Evolutionary conservation across 1,140 invertebrate genomes (phyloP), one percentile per base, ranked within the genome.

Genomic region (Palaemon carinicauda): DNA sequence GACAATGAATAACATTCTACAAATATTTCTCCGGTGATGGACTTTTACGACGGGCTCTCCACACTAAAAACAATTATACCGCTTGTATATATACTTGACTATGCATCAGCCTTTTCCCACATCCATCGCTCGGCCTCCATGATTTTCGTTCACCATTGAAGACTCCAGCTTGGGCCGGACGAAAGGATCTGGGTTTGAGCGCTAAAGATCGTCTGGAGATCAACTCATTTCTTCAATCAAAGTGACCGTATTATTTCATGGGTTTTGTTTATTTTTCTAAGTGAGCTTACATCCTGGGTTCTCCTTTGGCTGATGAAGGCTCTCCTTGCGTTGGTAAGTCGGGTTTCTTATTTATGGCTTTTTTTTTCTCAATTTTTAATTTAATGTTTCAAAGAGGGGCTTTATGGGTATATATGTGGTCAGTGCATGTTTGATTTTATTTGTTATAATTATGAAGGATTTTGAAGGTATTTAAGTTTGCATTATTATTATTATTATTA

Each of bases 211-310:
- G 56, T 60, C 19, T n/a, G 29, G n/a, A 31, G 84, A 86, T 86
- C n/a, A 86, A 86, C 69, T 86, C 77, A 86, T 86, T 86, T 86
- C 84, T 80, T 86, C 84, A 86, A 86, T 86, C 84, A 80, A 86
- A 86, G 84, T 86, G 51, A 52, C 77, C 50, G 60, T 86, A 74
- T 86, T 53, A 73, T 54, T 79, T 74, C 29, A 56, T 27, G n/a
- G n/a, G 53, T 60, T 79, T 19, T 85, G 82, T 85, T 85, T 85
- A 85, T 85, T 85, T 79, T 79, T 52, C 73, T 53, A 79, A 85
- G 75, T 79, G 82, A 78, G 54, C 82, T 85, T 41, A 60, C 19
- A 51, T 31, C 52, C 56, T 33, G 82, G 29, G 56, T 27, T 78
- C 41, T 33, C 27, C 33, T 54, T 33, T 33, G n/a, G 53, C 52